Conservation (phyloP, 2,113 vertebrate genomes). For the Lichenostomus cassidix region DNA sequence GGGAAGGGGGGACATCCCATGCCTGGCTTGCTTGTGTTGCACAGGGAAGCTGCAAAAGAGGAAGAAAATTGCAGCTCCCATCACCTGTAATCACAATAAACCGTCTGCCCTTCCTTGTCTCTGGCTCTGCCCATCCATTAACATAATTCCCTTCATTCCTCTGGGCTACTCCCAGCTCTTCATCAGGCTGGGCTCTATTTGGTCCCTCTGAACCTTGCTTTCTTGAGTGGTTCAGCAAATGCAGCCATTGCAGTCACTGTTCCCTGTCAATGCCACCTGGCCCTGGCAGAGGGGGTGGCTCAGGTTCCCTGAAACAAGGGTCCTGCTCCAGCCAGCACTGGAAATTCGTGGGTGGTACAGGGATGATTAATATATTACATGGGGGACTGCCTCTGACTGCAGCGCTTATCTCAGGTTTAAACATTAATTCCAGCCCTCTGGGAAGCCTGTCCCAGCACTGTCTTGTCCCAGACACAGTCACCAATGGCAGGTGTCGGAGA, state of each 20-base stretch:
- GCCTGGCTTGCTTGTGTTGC: neutral
- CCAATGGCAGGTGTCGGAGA: conserved; percentile 76
- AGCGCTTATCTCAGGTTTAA: conserved; percentile 71
- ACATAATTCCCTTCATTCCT: neutral
- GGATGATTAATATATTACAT: conserved; percentile 31
- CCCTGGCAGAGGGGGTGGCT: neutral
- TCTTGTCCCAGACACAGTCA: neutral
- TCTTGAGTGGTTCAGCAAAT: neutral
- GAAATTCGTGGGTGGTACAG: neutral
- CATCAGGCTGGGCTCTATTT: accelerated
- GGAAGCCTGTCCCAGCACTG: neutral
- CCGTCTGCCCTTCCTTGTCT: neutral
- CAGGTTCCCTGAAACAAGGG: neutral
- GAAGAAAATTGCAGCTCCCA: neutral
- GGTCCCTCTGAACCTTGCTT: neutral
- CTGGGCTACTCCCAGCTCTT: neutral
- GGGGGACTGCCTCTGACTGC: neutral
- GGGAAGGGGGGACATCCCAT: accelerated
- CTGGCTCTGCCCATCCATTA: neutral
- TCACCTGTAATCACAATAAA: neutral
- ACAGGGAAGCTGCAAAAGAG: neutral
- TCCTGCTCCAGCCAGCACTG: neutral
- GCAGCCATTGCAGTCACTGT: neutral
- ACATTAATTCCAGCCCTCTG: conserved; percentile 65
- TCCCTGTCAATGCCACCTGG: neutral